Evolutionary conservation across 2,797 vertebrate species (phyloP).

Genomic region (Pseudochaenichthys georgianus): DNA sequence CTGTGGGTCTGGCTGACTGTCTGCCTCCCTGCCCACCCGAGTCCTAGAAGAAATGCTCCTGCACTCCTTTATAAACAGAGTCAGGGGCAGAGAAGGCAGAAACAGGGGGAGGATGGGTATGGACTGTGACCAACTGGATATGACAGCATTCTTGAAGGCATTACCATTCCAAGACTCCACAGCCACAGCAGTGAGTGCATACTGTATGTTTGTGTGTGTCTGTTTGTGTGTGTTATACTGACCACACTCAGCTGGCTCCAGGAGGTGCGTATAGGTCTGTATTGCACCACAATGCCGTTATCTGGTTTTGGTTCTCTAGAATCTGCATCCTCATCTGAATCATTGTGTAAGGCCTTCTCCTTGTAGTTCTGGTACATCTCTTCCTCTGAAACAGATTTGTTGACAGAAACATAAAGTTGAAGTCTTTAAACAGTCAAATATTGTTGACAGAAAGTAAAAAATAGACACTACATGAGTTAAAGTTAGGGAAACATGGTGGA

Average conservation of each 20-base stretch:
- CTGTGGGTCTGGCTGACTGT: constrained; percentile 59
- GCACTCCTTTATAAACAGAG: constrained; percentile 54
- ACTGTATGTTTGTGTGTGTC: constrained; percentile 23
- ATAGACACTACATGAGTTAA: neutral
- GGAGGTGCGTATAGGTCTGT: constrained; percentile 90
- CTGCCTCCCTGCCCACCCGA: constrained; percentile 52
- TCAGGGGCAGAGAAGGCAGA: constrained; percentile 39
- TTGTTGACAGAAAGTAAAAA: neutral
- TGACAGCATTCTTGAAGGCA: constrained; percentile 73
- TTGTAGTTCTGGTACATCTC: constrained; percentile 98
- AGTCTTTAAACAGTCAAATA: neutral
- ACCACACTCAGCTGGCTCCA: constrained; percentile 97
- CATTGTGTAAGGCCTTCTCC: constrained; percentile 95
- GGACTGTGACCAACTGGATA: constrained; percentile 68
- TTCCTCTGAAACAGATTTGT: constrained; percentile 86
- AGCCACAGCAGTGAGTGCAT: constrained; percentile 12
- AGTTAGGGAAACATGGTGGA: neutral
- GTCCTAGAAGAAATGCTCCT: constrained; percentile 41
- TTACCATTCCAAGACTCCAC: constrained; percentile 69
- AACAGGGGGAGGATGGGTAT: constrained; percentile 64
- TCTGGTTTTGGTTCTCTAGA: constrained; percentile 84
- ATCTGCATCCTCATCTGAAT: constrained; percentile 94
- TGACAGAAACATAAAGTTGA: neutral
- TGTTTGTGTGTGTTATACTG: constrained; percentile 70
- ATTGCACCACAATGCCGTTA: constrained; percentile 89